Conservation (phyloP, 2,888 invertebrate species). For the Drosophila pseudotalamancana region DNA sequence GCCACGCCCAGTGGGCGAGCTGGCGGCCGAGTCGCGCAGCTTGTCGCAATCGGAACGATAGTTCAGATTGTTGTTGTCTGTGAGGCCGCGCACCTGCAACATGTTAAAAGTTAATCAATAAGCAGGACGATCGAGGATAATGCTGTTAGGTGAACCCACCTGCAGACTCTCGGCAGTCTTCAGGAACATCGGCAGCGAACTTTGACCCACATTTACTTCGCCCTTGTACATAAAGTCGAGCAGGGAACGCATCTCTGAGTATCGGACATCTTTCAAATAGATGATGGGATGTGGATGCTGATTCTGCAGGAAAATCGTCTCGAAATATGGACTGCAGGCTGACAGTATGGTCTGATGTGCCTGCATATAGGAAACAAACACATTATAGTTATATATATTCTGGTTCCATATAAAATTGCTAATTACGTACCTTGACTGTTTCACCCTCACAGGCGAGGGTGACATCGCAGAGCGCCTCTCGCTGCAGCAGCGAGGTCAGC, state of each 20-base stretch:
- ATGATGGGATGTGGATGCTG: slow-evolving; percentile 96
- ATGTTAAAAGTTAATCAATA: slow-evolving; percentile 1
- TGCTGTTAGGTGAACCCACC: slow-evolving; percentile 83
- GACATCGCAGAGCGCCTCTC: slow-evolving; percentile 96
- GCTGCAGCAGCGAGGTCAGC: slow-evolving; percentile 92
- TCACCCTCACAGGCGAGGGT: slow-evolving; percentile 96
- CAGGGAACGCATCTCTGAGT: slow-evolving; percentile 94
- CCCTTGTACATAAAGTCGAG: slow-evolving; percentile 97
- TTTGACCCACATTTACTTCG: slow-evolving; percentile 96
- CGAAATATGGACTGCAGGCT: slow-evolving; percentile 97
- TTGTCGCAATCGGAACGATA: slow-evolving; percentile 84
- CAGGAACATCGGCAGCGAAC: slow-evolving; percentile 94
- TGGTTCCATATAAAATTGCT: not conserved
- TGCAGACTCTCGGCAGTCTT: slow-evolving; percentile 96
- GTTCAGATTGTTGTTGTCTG: slow-evolving; percentile 90
- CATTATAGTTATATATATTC: not conserved
- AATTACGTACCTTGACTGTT: slow-evolving; percentile 88
- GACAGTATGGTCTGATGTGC: slow-evolving; percentile 97
- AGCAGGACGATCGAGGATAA: too few species aligned
- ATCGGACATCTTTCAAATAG: slow-evolving; percentile 96
- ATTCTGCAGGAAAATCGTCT: slow-evolving; percentile 95
- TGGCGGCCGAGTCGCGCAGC: slow-evolving; percentile 83
- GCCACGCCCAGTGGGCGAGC: slow-evolving; percentile 81
- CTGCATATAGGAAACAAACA: slow-evolving; percentile 82
- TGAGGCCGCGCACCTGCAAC: slow-evolving; percentile 89